A percentile compares a stretch with the other conserved stretches of the same genome.
phyloP scores from a whole-genome alignment of 1,140 invertebrate genomes.

The Hestina assimilis region DNA sequence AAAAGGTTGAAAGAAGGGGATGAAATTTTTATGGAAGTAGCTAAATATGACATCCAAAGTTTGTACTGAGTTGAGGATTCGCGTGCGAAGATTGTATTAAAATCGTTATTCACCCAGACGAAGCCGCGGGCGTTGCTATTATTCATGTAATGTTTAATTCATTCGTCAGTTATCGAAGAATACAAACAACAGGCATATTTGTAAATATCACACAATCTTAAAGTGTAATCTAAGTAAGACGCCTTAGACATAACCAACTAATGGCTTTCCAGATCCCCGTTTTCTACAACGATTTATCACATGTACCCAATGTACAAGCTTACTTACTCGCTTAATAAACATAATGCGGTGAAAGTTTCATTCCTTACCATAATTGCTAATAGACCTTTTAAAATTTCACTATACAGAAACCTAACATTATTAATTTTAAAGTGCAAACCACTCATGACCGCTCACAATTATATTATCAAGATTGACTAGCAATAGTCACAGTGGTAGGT shows the following conservation, averaged over 20 bases:
- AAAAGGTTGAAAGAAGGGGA: no score
- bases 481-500: no score
- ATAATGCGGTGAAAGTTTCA: neutral
- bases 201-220: neutral
- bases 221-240: neutral
- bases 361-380: constrained; percentile 2
- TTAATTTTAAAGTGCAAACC: neutral
- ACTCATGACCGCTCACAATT: neutral
- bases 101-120: no score
- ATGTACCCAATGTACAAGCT: neutral
- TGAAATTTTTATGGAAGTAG: no score
- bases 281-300: neutral
- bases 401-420: neutral
- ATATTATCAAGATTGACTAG: neutral
- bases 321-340: constrained; percentile 3
- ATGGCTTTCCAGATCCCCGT: neutral
- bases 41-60: no score
- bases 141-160: no score
- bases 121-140: no score
- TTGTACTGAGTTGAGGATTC: no score
- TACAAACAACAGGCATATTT: neutral
- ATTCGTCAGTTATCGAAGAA: no score
- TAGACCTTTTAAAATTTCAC: neutral
- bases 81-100: no score
- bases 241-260: neutral